These are phyloP conservation scores for Pandemis heparana DNA, from an alignment of 2,888 invertebrate species.

Conservation along the genomic window DNA sequence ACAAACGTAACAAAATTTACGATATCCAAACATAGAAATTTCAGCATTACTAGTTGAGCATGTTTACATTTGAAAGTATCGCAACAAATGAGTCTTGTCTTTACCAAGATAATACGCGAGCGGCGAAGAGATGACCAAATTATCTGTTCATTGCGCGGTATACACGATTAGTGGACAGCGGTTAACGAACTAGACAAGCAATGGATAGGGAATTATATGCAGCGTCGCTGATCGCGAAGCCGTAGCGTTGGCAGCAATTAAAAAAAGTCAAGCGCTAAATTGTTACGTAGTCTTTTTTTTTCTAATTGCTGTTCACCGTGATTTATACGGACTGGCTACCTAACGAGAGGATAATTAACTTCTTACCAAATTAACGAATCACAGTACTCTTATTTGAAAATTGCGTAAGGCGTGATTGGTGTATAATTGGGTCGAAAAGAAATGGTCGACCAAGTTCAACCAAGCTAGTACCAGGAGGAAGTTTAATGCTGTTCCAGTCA, in stretches of 20 bases:
- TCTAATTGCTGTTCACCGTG: slow-evolving; percentile 11
- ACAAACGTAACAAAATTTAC: not conserved
- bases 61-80: slow-evolving; percentile 12
- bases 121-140: too few species aligned
- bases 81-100: slow-evolving; percentile 7
- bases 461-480: too few species aligned
- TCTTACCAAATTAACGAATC: slow-evolving; percentile 16
- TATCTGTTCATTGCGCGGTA: too few species aligned
- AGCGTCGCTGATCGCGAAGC: too few species aligned
- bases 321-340: slow-evolving; percentile 21
- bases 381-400: slow-evolving; percentile 1
- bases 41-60: not conserved
- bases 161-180: too few species aligned
- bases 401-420: not conserved
- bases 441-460: not conserved
- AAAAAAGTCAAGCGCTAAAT: slow-evolving; percentile 24
- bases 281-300: slow-evolving; percentile 26
- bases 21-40: slow-evolving; percentile 4
- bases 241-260: not conserved
- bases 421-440: not conserved
- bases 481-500: too few species aligned
- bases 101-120: too few species aligned
- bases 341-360: slow-evolving; percentile 21
- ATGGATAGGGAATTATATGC: too few species aligned
- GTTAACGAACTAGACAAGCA: too few species aligned